These are phyloP conservation scores for Doryteuthis pealeii DNA, from an alignment of 1,140 invertebrate genomes.

Conservation along the genomic window DNA sequence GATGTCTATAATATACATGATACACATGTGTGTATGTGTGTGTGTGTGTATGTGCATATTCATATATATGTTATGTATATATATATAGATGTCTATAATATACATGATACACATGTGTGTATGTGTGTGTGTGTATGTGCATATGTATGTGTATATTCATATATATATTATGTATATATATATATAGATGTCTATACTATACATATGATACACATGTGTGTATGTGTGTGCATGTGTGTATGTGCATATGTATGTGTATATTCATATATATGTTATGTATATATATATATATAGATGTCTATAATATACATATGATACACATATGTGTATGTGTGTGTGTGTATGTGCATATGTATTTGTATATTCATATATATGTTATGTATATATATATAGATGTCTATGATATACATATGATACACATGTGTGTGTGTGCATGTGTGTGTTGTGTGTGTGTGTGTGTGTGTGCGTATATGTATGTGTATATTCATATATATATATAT, in stretches of 20 bases:
- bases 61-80: background rate
- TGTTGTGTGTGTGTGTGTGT: too few relatives aligned
- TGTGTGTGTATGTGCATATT: background rate
- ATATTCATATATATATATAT: background rate
- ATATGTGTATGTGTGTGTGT: background rate
- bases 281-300: background rate
- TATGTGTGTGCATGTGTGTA: background rate
- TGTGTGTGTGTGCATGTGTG: too few relatives aligned
- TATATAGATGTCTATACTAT: background rate
- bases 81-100: background rate
- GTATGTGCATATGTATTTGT: background rate
- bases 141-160: background rate
- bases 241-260: background rate
- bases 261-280: background rate
- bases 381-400: background rate
- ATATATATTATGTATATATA: conserved; percentile 1
- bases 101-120: background rate
- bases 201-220: background rate
- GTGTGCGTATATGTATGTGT: too few relatives aligned
- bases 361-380: background rate
- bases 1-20: background rate
- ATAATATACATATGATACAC: background rate
- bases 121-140: conserved; percentile 2
- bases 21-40: background rate
- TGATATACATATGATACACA: conserved; percentile 7